Base-by-base conservation (phyloP, 2,888 invertebrate species). In the Caenorhabditis plicata region DNA sequence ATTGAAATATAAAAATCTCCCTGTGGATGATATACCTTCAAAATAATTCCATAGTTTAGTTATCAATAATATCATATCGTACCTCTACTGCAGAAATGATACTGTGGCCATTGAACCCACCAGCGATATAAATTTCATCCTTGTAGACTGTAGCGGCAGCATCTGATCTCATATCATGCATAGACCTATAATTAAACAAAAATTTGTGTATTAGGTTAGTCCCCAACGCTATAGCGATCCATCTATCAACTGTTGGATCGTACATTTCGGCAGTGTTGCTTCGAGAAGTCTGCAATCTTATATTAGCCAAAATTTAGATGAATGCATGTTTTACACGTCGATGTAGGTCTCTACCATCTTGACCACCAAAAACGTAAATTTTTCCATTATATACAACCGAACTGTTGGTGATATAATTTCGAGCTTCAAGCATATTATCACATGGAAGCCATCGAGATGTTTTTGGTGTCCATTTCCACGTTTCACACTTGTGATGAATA, bases 321-420 rank as follows among this genome's bases (percentile, higher is more conserved):
- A n/a, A n/a, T n/a, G n/a, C n/a, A n/a, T n/a, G n/a, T n/a, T n/a
- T n/a, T n/a, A n/a, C n/a, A n/a, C n/a, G n/a, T 15, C 56, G 27
- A 15, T 35, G 25, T 4, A 56, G 35, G 25, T 49, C 46, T 13
- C 54, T 25, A 33, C 50, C 51, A 26, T 60, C 42, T 43, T 60
- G 60, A 23, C 60, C 60, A 8, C 60, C 60, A 27, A 60, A 60
- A n/a, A 60, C 60, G 36, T 60, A 60, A n/a, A 60, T 60, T 25
- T 54, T 60, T 4, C 45, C 52, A 25, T 60, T 47, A 25, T 41
- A 60, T 3, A 50, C 54, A 3, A 60, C 60, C 0, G 46, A 54
- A 43, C 53, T 60, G 31, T 60, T 60, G n/a, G 54, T 44, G 19
- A 60, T 60, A 27, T 50, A 60, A 32, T 53, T 60, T 13, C 60